phyloP scores from a whole-genome alignment of 1,140 invertebrate genomes.

The Aphis craccivora region DNA sequence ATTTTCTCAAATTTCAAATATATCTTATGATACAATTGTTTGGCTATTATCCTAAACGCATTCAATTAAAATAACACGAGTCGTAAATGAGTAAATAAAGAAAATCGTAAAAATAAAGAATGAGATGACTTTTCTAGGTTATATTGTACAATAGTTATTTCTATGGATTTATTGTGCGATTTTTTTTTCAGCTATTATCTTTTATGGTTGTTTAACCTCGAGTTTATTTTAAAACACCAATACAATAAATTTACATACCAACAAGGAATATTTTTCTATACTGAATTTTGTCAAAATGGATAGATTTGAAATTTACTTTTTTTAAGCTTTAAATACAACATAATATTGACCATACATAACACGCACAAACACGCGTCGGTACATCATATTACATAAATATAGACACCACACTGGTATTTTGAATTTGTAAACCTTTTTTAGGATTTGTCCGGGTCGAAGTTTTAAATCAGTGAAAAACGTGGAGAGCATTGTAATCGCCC shows the following conservation, averaged over 20 bases:
- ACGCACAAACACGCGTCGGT: background rate
- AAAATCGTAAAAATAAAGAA: conserved; percentile 11
- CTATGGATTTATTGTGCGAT: background rate
- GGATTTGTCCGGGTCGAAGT: conserved; percentile 37
- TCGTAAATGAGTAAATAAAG: background rate
- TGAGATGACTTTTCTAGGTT: background rate
- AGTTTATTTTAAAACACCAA: background rate
- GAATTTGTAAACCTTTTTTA: conserved; percentile 36
- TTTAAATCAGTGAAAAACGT: conserved; percentile 50
- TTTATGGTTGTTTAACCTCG: background rate
- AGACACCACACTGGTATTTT: conserved; percentile 1
- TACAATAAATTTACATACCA: background rate
- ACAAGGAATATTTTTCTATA: background rate
- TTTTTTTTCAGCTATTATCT: background rate
- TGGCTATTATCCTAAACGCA: background rate
- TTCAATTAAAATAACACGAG: background rate
- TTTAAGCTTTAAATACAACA: background rate
- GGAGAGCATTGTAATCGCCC: conserved; percentile 44
- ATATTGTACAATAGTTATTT: background rate
- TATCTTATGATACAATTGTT: background rate
- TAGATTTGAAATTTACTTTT: background rate
- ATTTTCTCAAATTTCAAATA: background rate
- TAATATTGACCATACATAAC: background rate
- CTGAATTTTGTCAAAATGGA: background rate
- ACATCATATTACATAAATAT: conserved; percentile 31